phyloP scores from a whole-genome alignment of 2,888 invertebrate species.

The Steinernema carpocapsae region DNA sequence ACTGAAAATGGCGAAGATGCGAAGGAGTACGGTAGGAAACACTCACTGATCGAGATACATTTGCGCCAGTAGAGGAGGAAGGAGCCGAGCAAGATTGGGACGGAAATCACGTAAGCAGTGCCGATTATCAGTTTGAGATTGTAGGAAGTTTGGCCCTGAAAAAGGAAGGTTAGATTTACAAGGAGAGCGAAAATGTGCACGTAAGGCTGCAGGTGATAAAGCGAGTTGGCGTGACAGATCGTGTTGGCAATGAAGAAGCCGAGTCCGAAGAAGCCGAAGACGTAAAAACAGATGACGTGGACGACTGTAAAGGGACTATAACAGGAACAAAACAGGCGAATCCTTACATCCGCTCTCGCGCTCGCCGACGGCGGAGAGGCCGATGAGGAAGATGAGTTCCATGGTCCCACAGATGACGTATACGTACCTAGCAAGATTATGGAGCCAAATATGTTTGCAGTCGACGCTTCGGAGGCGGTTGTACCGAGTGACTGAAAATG shows the following conservation, averaged over 20 bases:
- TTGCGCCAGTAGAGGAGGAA: slow-evolving; percentile 67
- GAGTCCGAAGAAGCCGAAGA: slow-evolving; percentile 65
- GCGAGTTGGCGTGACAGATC: slow-evolving; percentile 65
- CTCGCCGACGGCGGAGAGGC: slow-evolving; percentile 66
- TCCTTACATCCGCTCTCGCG: slow-evolving; percentile 64
- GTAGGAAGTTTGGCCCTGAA: slow-evolving; percentile 65
- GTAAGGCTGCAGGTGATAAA: slow-evolving; percentile 67
- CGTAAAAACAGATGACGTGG: slow-evolving; percentile 68
- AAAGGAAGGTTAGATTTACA: slow-evolving; percentile 11
- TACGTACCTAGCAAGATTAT: slow-evolving; percentile 55
- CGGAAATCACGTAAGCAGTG: slow-evolving; percentile 61
- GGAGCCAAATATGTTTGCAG: slow-evolving; percentile 59
- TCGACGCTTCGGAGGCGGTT: slow-evolving; percentile 62
- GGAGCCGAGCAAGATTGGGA: slow-evolving; percentile 64
- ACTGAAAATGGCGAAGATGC: slow-evolving; percentile 56
- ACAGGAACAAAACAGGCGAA: neutral
- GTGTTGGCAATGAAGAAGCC: slow-evolving; percentile 67
- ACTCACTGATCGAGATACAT: slow-evolving; percentile 66
- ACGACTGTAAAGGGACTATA: slow-evolving; percentile 51
- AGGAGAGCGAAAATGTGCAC: slow-evolving; percentile 46
- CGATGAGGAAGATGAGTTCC: slow-evolving; percentile 72
- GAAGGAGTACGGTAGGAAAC: neutral
- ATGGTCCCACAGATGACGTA: slow-evolving; percentile 62
- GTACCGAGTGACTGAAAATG: slow-evolving; percentile 62
- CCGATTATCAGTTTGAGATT: slow-evolving; percentile 63